Conservation (phyloP, 2,797 vertebrate genomes). For the Phalloptychus januarius region DNA sequence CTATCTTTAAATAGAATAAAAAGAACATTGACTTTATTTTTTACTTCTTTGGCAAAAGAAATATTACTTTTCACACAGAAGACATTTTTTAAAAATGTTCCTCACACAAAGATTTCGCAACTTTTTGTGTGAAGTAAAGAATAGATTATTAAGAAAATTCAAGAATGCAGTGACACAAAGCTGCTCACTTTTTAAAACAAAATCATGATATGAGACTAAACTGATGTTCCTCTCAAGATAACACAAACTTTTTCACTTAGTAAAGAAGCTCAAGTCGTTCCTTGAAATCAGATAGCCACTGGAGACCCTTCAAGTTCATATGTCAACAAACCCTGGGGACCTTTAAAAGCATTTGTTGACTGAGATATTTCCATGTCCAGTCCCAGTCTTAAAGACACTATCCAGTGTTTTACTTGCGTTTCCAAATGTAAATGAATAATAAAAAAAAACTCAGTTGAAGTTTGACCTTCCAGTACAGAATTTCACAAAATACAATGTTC, state of each 20-base stretch:
- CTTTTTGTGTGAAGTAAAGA: background rate
- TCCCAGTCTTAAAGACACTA: slow-evolving; percentile 12
- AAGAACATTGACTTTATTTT: background rate
- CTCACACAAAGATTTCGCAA: background rate
- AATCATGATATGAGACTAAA: background rate
- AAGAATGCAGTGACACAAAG: background rate
- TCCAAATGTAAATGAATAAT: background rate
- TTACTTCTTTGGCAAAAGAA: background rate
- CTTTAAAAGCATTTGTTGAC: slow-evolving; percentile 41
- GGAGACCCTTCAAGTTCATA: slow-evolving; percentile 38
- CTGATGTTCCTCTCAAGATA: slow-evolving; percentile 3
- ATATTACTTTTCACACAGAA: background rate
- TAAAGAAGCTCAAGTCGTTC: slow-evolving; percentile 22
- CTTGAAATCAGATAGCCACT: slow-evolving; percentile 47
- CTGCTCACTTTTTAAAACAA: background rate
- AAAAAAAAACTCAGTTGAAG: background rate
- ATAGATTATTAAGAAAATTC: background rate
- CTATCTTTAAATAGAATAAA: background rate
- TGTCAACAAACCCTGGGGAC: slow-evolving; percentile 47
- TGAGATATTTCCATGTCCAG: slow-evolving; percentile 43
- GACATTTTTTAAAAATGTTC: too few species aligned
- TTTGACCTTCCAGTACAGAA: background rate
- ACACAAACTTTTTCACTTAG: background rate
- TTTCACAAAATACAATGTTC: background rate
- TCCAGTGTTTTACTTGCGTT: background rate